Base-by-base conservation (phyloP, 2,113 vertebrate genomes). In the Periophthalmus modestus region DNA sequence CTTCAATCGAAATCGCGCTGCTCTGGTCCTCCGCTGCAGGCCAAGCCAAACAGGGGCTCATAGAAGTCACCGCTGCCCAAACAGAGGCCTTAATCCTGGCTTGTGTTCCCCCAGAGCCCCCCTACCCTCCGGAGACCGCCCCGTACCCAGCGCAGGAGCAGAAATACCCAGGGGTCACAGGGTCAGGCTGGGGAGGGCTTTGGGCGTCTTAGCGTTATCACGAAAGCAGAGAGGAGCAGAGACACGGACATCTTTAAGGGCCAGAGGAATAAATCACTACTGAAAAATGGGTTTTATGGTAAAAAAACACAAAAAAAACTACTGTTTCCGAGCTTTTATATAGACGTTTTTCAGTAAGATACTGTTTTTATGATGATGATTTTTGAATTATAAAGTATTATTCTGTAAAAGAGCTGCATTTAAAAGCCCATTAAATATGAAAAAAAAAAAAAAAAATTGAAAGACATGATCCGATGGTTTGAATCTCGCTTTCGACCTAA, bases 141-240 rank as follows among this genome's bases (percentile, higher is more conserved):
- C 61, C 28, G 16, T 18, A 63, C 61, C 61, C 7, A 9, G 61
- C 83, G 84, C 77, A 78, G 82, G 86, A 88, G 91, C 88, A 89
- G 92, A 94, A 92, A 93, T 84, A 91, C 16, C 24, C 24, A 1
- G 4, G 59, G 80, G 74, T 59, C 57, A 57, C 43, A 36, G 71
- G 89, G 88, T 73, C 91, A 93, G 83, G 86, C 89, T 88, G 90
- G 91, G 89, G 78, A 83, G 85, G 91, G 93, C 92, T 93, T 92
- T 92, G 88, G 74, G 79, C 19, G 91, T 84, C 89, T 93, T 91
- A 92, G 82, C 84, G 81, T 92, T 88, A 92, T 92, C 91, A 91
- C 89, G 86, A 82, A 88, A 91, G 57, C 74, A 80, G 87, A 63
- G 61, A 63, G 16, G 33, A 63, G 86, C 58, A 3, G 62, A 72